Percentiles rank a stretch among this genome's conserved stretches.
Evolutionary conservation across 2,113 vertebrate species (phyloP).

Genomic region (Setophaga coronata): DNA sequence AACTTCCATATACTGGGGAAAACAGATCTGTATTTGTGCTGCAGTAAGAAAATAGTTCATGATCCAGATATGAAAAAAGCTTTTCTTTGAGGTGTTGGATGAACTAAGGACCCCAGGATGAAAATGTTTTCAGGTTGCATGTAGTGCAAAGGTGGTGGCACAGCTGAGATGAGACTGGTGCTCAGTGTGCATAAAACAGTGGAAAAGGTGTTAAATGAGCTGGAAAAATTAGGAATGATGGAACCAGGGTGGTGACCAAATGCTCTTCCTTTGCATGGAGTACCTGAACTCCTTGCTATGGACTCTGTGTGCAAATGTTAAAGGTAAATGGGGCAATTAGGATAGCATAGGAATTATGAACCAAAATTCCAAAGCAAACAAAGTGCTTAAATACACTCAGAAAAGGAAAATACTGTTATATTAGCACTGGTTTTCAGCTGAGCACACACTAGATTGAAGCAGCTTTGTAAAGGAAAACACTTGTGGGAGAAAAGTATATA

Average conservation of each 20-base stretch:
- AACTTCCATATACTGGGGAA: not conserved
- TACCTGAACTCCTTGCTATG: not conserved
- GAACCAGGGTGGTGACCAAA: not conserved
- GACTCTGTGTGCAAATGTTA: not conserved
- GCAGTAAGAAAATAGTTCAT: not conserved
- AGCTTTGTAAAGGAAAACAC: not conserved
- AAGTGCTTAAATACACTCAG: not conserved
- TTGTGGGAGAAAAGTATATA: not conserved
- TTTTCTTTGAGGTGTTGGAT: not conserved
- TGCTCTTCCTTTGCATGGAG: not conserved
- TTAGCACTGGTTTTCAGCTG: not conserved
- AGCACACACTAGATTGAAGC: not conserved
- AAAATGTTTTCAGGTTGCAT: conserved; percentile 28
- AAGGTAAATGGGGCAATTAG: not conserved
- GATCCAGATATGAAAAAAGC: not conserved
- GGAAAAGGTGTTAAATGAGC: conserved; percentile 27
- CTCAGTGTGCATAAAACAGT: conserved; percentile 20
- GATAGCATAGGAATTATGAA: not conserved
- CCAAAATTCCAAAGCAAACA: not conserved
- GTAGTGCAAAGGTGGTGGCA: not conserved
- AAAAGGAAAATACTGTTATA: not conserved
- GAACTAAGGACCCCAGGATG: not conserved
- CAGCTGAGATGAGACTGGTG: conserved; percentile 5
- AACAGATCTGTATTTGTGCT: not conserved
- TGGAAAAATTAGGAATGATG: conserved; percentile 18